Base-by-base conservation (phyloP, 2,113 vertebrate species). In the Cephalopterus ornatus region DNA sequence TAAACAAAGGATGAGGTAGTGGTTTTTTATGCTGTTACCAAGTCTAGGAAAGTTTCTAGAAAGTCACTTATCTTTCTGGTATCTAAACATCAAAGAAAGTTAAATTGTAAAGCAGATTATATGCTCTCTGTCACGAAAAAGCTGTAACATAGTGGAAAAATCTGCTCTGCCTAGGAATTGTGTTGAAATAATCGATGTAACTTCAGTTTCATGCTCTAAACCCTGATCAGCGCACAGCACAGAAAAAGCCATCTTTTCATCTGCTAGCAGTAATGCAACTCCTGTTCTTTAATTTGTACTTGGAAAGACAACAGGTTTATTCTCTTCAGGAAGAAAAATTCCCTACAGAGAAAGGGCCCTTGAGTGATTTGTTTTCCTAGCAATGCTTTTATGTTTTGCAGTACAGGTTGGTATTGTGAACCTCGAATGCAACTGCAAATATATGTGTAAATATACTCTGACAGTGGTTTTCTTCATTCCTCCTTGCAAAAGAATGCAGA, bases 251-350 rank as follows among this genome's bases (percentile, higher is more conserved):
- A 91, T 52, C 61, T 80, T 91, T 91, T 94, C 39, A 77, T 80
- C 80, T 93, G 63, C 71, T 89, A 82, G 42, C 46, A 84, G 46
- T 56, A 75, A 85, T 59, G 74, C 2, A 9, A 58, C 16, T 70
- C 67, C 63, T 65, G 55, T 47, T 92, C 50, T 93, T 89, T 81
- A 95, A 94, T 95, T 95, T 89, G 73, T 72, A 84, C 89, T 84
- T 84, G 56, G 80, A 89, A 92, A 84, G 83, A 83, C 94, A 93
- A 86, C 30, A 92, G 56, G 77, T 95, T 89, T 86, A 35, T 86
- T 93, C 79, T 71, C 88, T 74, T 88, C 83, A 74, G 65, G 56
- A 86, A 84, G 83, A 91, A 89, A 92, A 92, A 93, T 35, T 67
- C 73, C 75, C 83, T 63, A 32, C 14, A 71, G 91, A 81, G 80